These are phyloP conservation scores for Triplophysa dalaica DNA, from an alignment of 2,113 vertebrate species.

Conservation along the genomic window DNA sequence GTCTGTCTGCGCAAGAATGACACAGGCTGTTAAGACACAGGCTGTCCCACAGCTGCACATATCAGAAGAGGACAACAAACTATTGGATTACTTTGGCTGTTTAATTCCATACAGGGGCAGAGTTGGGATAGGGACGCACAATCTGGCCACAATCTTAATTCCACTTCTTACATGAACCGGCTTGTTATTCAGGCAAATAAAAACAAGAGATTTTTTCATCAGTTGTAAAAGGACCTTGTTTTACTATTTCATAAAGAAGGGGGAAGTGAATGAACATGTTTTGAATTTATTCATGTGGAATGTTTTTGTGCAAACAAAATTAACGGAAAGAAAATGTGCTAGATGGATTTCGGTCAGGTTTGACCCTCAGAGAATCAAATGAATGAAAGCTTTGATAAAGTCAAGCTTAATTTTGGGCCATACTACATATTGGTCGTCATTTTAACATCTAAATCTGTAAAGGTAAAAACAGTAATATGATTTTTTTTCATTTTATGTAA, in stretches of 20 bases:
- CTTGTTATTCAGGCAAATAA: conserved; percentile 38
- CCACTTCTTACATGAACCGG: conserved; percentile 44
- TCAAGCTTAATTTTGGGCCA: too few relatives aligned
- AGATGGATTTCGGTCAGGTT: not conserved
- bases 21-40: conserved; percentile 7
- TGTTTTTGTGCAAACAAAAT: conserved; percentile 6
- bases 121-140: conserved; percentile 16
- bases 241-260: conserved; percentile 3
- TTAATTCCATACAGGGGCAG: conserved; percentile 43
- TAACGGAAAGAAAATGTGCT: not conserved
- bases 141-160: conserved; percentile 50
- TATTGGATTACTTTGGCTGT: conserved; percentile 46
- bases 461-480: too few relatives aligned
- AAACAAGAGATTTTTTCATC: conserved; percentile 31
- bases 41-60: conserved; percentile 29
- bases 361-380: too few relatives aligned
- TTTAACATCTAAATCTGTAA: too few relatives aligned
- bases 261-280: not conserved
- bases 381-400: too few relatives aligned
- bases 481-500: too few relatives aligned
- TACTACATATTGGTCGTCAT: too few relatives aligned
- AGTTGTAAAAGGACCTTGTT: conserved; percentile 21
- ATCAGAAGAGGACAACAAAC: conserved; percentile 23
- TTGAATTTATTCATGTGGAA: not conserved
- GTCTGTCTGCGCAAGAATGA: not conserved